These are phyloP conservation scores for Ptychoptera contaminata DNA, from an alignment of 2,888 invertebrate species.

Conservation along the genomic window DNA sequence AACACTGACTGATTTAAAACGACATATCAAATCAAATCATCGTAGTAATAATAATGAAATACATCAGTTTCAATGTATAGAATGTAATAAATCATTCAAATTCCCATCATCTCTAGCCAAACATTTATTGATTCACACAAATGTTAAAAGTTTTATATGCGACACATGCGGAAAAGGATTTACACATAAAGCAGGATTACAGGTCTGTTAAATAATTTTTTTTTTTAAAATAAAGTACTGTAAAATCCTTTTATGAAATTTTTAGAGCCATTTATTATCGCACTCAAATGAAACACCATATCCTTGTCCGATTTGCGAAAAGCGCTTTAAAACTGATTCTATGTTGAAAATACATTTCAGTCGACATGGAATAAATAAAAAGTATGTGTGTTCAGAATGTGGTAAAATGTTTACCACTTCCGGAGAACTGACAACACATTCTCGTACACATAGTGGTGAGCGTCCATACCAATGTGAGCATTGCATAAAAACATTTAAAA, in stretches of 20 bases:
- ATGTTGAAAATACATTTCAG: conserved; percentile 8
- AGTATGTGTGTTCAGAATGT: conserved; percentile 8
- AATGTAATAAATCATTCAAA: neutral
- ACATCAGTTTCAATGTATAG: neutral
- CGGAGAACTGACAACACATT: conserved; percentile 7
- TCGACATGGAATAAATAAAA: conserved; percentile 6
- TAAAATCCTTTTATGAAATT: neutral
- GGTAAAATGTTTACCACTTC: conserved; percentile 8
- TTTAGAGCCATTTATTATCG: conserved; percentile 8
- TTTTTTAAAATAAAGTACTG: too few relatives aligned
- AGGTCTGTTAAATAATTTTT: neutral
- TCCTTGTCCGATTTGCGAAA: conserved; percentile 6
- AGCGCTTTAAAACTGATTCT: conserved; percentile 7
- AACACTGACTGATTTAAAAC: neutral
- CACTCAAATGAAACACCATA: conserved; percentile 9
- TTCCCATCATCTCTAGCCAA: neutral
- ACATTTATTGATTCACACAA: neutral
- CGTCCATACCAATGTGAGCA: conserved; percentile 28
- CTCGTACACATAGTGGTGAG: conserved; percentile 17
- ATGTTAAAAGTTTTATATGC: neutral
- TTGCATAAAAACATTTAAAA: conserved; percentile 34
- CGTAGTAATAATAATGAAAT: too few relatives aligned
- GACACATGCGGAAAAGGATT: neutral
- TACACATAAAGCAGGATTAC: neutral
- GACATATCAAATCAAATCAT: neutral